Evolutionary conservation across 2,888 invertebrate species (phyloP).

Genomic region (Falcaria lacertinaria): DNA sequence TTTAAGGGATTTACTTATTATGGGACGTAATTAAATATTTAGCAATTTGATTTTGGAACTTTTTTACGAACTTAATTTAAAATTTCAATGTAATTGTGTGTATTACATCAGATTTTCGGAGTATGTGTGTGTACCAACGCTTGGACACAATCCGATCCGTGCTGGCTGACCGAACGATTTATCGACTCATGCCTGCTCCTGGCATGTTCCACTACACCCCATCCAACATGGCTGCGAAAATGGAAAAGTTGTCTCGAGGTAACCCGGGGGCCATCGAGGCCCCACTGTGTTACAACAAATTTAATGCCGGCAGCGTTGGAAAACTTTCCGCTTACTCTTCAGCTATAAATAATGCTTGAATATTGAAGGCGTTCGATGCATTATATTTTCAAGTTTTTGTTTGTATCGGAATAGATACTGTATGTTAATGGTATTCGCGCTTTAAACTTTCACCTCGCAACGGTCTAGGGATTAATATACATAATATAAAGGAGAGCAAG

Average conservation of each 20-base stretch:
- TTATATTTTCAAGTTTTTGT: conserved; percentile 45
- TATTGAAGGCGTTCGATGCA: conserved; percentile 46
- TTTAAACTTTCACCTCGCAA: conserved; percentile 8
- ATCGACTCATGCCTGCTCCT: conserved; percentile 39
- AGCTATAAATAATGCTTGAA: conserved; percentile 53
- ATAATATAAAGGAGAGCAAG: conserved; percentile 38
- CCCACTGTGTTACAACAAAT: conserved; percentile 52
- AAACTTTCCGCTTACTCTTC: conserved; percentile 50
- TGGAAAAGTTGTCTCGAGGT: conserved; percentile 52
- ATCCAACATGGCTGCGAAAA: conserved; percentile 39
- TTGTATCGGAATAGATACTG: conserved; percentile 18
- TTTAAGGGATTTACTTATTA: not conserved
- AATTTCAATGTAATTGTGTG: conserved; percentile 2
- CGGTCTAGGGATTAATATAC: conserved; percentile 31
- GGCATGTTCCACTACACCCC: conserved; percentile 31
- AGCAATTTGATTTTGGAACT: not conserved
- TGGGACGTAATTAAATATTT: not conserved
- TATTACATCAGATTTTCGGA: not conserved
- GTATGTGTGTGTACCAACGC: not conserved
- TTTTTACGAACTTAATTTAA: conserved; percentile 11
- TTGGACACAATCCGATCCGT: conserved; percentile 22
- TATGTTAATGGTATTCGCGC: conserved; percentile 17
- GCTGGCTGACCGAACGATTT: conserved; percentile 39
- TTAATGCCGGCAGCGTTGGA: conserved; percentile 43
- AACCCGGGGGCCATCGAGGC: conserved; percentile 41